A percentile compares a stretch with the other conserved stretches of the same genome.
Conservation (phyloP, 30 jellyfish, hydroid and myxozoan species). For the Clytia hemisphaerica region DNA sequence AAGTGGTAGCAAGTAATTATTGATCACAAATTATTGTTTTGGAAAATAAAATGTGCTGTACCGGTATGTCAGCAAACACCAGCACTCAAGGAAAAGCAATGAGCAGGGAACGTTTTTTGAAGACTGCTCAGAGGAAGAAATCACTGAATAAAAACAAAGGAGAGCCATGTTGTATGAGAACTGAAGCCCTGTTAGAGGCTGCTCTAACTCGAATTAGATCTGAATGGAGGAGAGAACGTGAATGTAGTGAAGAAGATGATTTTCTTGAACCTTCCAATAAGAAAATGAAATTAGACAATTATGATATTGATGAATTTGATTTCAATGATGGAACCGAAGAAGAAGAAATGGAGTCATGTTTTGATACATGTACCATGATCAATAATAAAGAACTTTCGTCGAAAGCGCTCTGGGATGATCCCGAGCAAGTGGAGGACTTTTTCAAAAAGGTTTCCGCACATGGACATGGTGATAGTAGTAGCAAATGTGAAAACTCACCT, state of each 20-base stretch:
- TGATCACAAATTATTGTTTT: too few species aligned
- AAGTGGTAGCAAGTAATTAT: too few species aligned
- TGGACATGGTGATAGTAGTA: not conserved
- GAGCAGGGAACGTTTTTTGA: slow-evolving; percentile 31
- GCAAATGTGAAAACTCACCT: not conserved
- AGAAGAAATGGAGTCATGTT: too few species aligned
- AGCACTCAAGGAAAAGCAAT: too few species aligned
- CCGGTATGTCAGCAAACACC: too few species aligned
- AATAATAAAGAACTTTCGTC: slow-evolving; percentile 8
- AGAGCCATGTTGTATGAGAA: slow-evolving; percentile 35
- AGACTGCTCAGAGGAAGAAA: slow-evolving; percentile 24
- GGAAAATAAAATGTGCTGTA: too few species aligned
- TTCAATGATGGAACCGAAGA: not conserved
- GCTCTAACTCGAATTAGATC: slow-evolving; percentile 14
- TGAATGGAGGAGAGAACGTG: slow-evolving; percentile 5
- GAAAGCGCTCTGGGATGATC: slow-evolving; percentile 22
- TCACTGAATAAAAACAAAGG: slow-evolving; percentile 7
- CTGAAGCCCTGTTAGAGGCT: slow-evolving; percentile 16
- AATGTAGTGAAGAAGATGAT: not conserved
- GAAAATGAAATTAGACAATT: not conserved
- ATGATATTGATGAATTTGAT: not conserved
- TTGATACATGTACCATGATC: slow-evolving; percentile 17
- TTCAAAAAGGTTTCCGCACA: slow-evolving; percentile 13
- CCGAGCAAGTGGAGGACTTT: slow-evolving; percentile 20
- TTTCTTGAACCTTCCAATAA: not conserved